Base-by-base conservation (phyloP, 2,888 invertebrate species). In the Pocota personata region DNA sequence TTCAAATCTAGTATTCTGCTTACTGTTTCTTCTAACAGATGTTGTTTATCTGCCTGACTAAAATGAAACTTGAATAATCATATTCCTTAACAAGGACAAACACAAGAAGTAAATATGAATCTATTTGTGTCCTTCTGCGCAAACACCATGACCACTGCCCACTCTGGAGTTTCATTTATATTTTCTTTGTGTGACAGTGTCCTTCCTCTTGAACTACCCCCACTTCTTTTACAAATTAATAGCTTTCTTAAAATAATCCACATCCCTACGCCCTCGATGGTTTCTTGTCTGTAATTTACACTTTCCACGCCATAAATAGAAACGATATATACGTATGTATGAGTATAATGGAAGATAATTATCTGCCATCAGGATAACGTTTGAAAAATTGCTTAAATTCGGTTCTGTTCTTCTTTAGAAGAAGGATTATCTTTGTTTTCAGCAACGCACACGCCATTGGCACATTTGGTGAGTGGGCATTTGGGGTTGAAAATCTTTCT, bases 291-390 rank as follows among this genome's bases (percentile, higher is more conserved):
- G 8, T 14, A 40, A 60, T 27, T 35, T 27, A 27, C 50, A 32
- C 14, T 19, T 16, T 35, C 32, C 43, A 57, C 21, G 24, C 40
- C 37, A 62, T 24, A 73, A 73, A 73, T 52, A 62, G 62, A 37
- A 24, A 12, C 27, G 21, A 64, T 40, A 30, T 52, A 21, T n/a
- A n/a, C n/a, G n/a, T n/a, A n/a, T n/a, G n/a, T n/a, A n/a, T n/a
- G n/a, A n/a, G n/a, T n/a, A n/a, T 50, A 35, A 48, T 40, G 57
- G 32, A 14, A 46, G 46, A 57, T 37, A 58, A 58, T 50, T 72
- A 55, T 64, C 52, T 64, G 52, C 30, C 66, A 32, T 57, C 46
- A 66, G 64, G 57, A 75, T 64, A 75, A 35, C 55, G 24, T 57
- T 57, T 76, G 57, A 66, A 8, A 57, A 66, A 66, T 57, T 66